Evolutionary conservation across 2,797 vertebrate species (phyloP).

Genomic region (Tympanoctomys barrerae): DNA sequence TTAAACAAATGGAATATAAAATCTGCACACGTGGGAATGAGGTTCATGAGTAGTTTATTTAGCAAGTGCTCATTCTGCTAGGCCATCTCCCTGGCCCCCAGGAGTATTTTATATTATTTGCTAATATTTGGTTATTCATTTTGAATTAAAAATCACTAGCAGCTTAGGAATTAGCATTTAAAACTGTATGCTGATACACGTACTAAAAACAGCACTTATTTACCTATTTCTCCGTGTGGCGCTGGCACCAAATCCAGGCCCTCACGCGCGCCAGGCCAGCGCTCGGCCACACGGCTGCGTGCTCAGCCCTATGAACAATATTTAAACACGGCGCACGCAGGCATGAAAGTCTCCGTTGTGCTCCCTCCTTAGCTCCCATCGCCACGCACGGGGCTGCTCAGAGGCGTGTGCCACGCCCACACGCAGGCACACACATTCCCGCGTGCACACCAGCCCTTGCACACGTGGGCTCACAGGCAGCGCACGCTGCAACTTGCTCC

Average conservation of each 20-base stretch:
- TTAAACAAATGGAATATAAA: constrained; percentile 22
- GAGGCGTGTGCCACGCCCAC: neutral
- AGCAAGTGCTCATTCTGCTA: too few relatives aligned
- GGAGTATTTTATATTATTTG: neutral
- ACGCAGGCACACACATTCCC: neutral
- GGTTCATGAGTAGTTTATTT: neutral
- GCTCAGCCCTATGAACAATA: neutral
- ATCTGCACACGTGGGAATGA: neutral
- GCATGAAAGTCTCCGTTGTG: neutral
- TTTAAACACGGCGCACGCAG: neutral
- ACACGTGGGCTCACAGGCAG: neutral
- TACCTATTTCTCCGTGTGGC: neutral
- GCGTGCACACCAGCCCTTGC: neutral
- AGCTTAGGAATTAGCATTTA: constrained; percentile 9
- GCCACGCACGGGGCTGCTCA: neutral
- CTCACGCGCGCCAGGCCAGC: neutral
- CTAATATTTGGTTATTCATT: constrained; percentile 12
- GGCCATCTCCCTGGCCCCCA: neutral
- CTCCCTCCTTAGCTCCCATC: neutral
- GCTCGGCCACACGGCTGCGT: neutral
- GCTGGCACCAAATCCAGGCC: neutral
- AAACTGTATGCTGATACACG: neutral
- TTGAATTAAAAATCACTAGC: constrained; percentile 18
- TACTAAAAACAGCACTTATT: neutral
- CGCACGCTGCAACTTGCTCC: neutral